Evolutionary conservation across 2,888 invertebrate genomes (phyloP), one percentile per base, ranked within the genome.

Genomic region (Drosophila borealis): DNA sequence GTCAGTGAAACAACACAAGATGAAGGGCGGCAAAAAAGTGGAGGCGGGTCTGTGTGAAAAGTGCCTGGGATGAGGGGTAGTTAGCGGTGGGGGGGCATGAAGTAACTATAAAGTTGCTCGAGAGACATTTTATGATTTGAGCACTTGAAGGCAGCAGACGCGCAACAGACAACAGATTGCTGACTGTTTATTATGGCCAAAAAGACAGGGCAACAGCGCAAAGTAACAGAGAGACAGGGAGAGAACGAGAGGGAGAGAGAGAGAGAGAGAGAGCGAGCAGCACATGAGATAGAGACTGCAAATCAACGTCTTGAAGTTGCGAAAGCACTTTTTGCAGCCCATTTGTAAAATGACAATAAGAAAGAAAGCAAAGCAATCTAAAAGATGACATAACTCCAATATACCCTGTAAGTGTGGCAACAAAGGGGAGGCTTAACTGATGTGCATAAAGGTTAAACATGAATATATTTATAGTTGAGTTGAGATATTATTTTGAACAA

Each of bases 121-220:
- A 89, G 88, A 84, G 78, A 89, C 89, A 89, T 84, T 84, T 84
- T 89, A 84, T 84, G 84, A 89, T 83, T 83, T 89, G 89, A 89
- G 78, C 85, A 88, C 89, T 89, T 80, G 83, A 89, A 86, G 88
- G 62, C 87, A 83, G 73, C 83, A 88, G 82, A 83, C 82, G 87
- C 80, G 81, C 81, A 83, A 74, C 83, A 83, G 84, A 89, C 89
- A 83, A 83, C 83, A 88, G 88, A 83, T 87, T 87, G 89, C 87
- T 66, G 78, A 65, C 89, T 88, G 85, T 83, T 88, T 83, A 78
- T 78, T 87, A 89, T 78, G 87, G 78, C 75, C 74, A 54, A 83
- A 79, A 75, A 69, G 78, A 54, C 78, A 49, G 17, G 56, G 54
- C 60, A 65, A 66, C 57, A 66, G n/a, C 4, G 34, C 10, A 13